Evolutionary conservation across 2,888 invertebrate species (phyloP).

Genomic region (Arctia plantaginis): DNA sequence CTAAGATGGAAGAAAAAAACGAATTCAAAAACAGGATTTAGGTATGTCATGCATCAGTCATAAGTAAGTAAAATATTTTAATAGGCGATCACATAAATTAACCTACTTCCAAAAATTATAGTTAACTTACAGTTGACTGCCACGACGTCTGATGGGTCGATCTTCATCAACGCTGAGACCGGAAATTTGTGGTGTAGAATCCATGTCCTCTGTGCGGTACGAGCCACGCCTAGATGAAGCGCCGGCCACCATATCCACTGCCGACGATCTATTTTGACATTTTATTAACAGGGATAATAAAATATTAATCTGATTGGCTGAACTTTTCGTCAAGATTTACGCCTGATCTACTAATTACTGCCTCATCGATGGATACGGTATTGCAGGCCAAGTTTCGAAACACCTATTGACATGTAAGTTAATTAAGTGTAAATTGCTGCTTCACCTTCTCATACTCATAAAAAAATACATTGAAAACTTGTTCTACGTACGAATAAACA

Average conservation of each 20-base stretch:
- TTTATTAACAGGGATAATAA: not conserved
- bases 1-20: not conserved
- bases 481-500: not conserved
- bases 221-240: slow-evolving; percentile 88
- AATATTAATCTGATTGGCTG: not conserved
- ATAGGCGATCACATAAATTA: not conserved
- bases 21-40: not conserved
- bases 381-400: too few species aligned
- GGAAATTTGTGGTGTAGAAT: slow-evolving; percentile 85
- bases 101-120: not conserved
- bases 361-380: too few species aligned
- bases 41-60: not conserved
- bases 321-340: too few species aligned
- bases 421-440: not conserved
- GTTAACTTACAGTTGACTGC: slow-evolving; percentile 92
- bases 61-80: not conserved
- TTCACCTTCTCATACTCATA: not conserved
- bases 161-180: slow-evolving; percentile 90
- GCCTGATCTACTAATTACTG: too few species aligned
- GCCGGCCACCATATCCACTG: slow-evolving; percentile 93
- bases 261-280: slow-evolving; percentile 88
- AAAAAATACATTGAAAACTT: not conserved
- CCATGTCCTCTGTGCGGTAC: slow-evolving; percentile 86
- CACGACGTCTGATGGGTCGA: slow-evolving; percentile 91
- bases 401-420: too few species aligned